Evolutionary conservation across 2,888 invertebrate genomes (phyloP).

Genomic region (Drosophila emarginata): DNA sequence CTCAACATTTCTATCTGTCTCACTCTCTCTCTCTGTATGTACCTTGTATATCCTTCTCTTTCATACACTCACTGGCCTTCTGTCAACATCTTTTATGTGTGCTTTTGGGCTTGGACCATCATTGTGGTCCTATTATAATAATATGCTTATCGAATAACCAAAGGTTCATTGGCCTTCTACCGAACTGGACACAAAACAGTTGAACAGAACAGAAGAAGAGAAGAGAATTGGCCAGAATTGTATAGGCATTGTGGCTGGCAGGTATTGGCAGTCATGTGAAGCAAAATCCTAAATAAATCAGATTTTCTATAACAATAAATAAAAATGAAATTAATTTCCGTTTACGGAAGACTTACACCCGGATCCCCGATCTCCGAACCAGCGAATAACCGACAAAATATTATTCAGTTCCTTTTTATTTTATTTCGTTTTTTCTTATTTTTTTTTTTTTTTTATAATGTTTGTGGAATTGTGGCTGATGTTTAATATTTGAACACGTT

Average conservation of each 20-base stretch:
- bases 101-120: constrained; percentile 63
- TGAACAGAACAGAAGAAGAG: constrained; percentile 2
- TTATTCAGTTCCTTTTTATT: too few relatives aligned
- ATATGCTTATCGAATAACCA: constrained; percentile 65
- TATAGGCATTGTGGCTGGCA: not conserved
- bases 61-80: constrained; percentile 1
- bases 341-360: constrained; percentile 29
- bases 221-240: not conserved
- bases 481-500: constrained; percentile 45
- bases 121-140: constrained; percentile 63
- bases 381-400: constrained; percentile 20
- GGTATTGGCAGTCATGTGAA: not conserved
- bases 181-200: constrained; percentile 33
- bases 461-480: constrained; percentile 38
- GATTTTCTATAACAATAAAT: constrained; percentile 65
- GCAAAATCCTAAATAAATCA: constrained; percentile 38
- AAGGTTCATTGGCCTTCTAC: constrained; percentile 54
- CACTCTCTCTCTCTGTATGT: not conserved
- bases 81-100: constrained; percentile 52
- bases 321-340: constrained; percentile 71
- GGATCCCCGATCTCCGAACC: too few relatives aligned
- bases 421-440: not conserved
- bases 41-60: not conserved
- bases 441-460: constrained; percentile 24
- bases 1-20: not conserved